Conservation (phyloP, 2,888 invertebrate genomes). For the Brachypterus glaber region DNA sequence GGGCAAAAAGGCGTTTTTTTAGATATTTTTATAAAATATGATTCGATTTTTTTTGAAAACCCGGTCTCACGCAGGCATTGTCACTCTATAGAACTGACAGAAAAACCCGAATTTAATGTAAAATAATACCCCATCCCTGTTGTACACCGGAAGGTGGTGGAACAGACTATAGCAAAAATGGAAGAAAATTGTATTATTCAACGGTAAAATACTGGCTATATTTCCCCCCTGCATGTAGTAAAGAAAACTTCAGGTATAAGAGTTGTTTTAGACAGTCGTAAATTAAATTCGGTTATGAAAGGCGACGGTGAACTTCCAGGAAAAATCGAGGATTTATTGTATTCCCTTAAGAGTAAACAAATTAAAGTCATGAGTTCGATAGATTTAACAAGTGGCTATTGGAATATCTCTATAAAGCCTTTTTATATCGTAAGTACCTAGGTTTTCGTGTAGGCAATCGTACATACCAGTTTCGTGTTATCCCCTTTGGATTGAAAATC, state of each 20-base stretch:
- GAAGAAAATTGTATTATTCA: too few species aligned
- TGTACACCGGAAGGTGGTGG: too few species aligned
- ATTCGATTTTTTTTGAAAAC: too few species aligned
- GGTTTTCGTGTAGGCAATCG: constrained; percentile 19
- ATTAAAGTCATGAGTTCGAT: constrained; percentile 17
- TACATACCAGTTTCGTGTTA: constrained; percentile 18
- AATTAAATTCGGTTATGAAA: constrained; percentile 12
- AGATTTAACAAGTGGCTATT: constrained; percentile 23
- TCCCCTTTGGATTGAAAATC: constrained; percentile 17
- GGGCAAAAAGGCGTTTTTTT: too few species aligned
- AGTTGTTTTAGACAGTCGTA: constrained; percentile 9
- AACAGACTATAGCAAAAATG: too few species aligned
- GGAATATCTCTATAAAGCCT: constrained; percentile 20
- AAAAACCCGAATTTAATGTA: too few species aligned
- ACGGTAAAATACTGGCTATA: too few species aligned
- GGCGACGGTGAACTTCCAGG: constrained; percentile 13
- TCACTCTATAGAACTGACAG: too few species aligned
- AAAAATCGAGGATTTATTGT: constrained; percentile 16
- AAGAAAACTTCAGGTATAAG: constrained; percentile 8
- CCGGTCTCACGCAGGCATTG: too few species aligned
- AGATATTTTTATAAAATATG: too few species aligned
- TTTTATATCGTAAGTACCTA: constrained; percentile 19
- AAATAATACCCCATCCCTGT: too few species aligned
- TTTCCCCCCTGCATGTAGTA: too few species aligned
- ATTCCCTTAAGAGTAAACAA: constrained; percentile 14